Percentiles rank a stretch among this genome's conserved stretches.
These are phyloP conservation scores for Struthio camelus DNA, from an alignment of 2,113 vertebrate species.

Conservation along the genomic window DNA sequence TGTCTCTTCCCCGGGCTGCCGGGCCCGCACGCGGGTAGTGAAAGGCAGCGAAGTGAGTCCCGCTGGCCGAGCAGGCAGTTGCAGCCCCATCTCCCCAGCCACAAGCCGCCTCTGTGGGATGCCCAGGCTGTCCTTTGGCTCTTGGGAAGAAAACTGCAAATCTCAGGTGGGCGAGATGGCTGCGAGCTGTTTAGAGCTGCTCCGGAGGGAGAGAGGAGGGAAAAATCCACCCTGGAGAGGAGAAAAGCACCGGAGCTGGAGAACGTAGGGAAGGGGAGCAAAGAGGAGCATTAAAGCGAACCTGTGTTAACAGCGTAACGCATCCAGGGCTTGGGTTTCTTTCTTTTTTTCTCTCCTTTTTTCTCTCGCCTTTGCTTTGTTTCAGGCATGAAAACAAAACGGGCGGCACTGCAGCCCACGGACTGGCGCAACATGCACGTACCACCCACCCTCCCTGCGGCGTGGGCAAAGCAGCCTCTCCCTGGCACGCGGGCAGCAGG, in stretches of 20 bases:
- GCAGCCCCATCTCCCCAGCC: background rate
- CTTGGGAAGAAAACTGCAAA: no score
- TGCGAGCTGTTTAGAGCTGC: background rate
- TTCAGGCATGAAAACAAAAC: background rate
- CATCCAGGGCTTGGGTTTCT: background rate
- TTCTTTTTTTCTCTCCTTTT: fast-evolving
- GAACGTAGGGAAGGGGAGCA: background rate
- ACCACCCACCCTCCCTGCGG: no score
- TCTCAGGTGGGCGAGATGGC: fast-evolving
- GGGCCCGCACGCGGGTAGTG: background rate
- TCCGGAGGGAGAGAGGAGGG: background rate
- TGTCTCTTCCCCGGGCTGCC: no score
- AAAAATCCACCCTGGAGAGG: background rate
- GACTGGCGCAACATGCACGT: no score
- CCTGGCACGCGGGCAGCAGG: no score
- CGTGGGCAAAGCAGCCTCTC: no score
- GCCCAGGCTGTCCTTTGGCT: fast-evolving
- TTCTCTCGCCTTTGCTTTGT: background rate
- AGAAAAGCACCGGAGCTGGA: fast-evolving
- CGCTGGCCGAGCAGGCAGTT: background rate
- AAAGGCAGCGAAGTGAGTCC: background rate
- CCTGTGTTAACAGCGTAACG: no score
- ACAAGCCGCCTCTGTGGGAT: background rate
- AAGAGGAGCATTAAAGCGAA: background rate
- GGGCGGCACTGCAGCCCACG: no score